These are phyloP conservation scores for Lepidurus arcticus DNA, from an alignment of 1,140 invertebrate genomes.

Conservation along the genomic window DNA sequence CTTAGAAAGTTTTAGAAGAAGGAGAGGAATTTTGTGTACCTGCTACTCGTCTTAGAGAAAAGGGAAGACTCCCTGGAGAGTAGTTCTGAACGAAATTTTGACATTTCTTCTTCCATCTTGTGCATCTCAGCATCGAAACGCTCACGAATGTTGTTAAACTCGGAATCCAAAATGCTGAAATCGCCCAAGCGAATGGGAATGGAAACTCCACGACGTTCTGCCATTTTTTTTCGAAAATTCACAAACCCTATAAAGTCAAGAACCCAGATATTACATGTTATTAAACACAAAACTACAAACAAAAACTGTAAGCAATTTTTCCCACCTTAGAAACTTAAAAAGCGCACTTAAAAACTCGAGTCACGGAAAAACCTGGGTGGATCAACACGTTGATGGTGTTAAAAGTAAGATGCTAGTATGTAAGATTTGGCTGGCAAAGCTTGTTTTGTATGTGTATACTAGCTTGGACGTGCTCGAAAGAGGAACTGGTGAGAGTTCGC, in stretches of 20 bases:
- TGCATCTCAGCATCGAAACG: constrained; percentile 94
- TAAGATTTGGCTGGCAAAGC: too few species aligned
- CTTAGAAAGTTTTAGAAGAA: neutral
- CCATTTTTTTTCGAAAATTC: neutral
- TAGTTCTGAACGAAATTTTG: constrained; percentile 84
- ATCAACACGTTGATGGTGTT: too few species aligned
- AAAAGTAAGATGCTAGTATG: too few species aligned
- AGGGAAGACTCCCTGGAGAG: constrained; percentile 85
- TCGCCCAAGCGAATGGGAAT: constrained; percentile 90
- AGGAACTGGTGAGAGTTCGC: neutral
- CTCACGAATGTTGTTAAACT: constrained; percentile 92
- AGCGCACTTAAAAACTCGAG: too few species aligned
- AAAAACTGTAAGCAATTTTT: too few species aligned
- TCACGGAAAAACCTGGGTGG: too few species aligned
- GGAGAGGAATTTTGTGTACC: neutral
- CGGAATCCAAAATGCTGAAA: constrained; percentile 90
- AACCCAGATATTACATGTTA: neutral
- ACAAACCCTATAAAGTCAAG: neutral
- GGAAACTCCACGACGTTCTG: constrained; percentile 36
- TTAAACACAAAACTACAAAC: too few species aligned
- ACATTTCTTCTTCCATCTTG: constrained; percentile 98
- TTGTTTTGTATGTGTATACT: too few species aligned
- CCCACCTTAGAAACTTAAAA: too few species aligned
- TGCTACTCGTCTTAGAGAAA: constrained; percentile 57
- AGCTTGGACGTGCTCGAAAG: neutral